phyloP scores from a whole-genome alignment of 2,797 vertebrate species.

The Mycteria americana region DNA sequence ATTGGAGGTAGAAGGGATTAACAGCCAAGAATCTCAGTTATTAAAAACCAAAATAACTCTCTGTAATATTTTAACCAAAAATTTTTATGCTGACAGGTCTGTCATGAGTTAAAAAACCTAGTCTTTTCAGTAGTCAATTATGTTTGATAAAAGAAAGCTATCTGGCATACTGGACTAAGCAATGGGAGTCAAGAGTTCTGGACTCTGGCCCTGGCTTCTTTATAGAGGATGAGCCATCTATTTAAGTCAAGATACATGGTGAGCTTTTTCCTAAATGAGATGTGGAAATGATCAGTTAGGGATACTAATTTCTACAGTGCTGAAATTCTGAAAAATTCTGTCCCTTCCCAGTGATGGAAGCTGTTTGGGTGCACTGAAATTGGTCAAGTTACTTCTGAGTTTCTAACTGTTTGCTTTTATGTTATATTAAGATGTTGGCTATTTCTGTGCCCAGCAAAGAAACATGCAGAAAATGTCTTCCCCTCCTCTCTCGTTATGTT shows the following conservation, averaged over 20 bases:
- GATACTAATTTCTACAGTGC: background rate
- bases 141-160: constrained; percentile 44
- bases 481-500: background rate
- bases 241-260: constrained; percentile 26
- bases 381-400: background rate
- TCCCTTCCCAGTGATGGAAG: background rate
- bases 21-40: background rate
- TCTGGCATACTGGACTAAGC: constrained; percentile 22
- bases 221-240: constrained; percentile 14
- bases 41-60: constrained; percentile 1
- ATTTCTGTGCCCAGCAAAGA: background rate
- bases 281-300: background rate
- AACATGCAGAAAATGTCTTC: background rate
- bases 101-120: constrained; percentile 42
- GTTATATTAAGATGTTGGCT: background rate
- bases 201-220: constrained; percentile 21
- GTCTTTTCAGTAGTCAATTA: constrained; percentile 66
- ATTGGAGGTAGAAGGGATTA: background rate
- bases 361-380: background rate
- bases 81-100: constrained; percentile 43
- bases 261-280: constrained; percentile 1
- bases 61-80: constrained; percentile 36
- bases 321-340: background rate
- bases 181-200: constrained; percentile 32
- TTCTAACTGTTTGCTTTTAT: background rate